Conservation (phyloP, 2,888 invertebrate species). For the Isoperla grammatica region DNA sequence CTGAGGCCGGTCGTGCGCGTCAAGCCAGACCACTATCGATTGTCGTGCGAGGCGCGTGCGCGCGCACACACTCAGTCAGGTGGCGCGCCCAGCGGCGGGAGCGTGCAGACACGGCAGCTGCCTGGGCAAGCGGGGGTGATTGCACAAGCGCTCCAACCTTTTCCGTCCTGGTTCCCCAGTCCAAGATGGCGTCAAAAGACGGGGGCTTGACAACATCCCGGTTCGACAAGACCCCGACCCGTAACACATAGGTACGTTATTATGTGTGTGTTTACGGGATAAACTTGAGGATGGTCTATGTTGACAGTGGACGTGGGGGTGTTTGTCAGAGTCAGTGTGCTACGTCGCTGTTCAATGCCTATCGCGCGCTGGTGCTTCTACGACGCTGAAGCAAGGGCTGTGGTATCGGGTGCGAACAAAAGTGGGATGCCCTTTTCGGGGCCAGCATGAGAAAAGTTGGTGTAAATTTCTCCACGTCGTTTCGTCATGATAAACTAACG, state of each 20-base stretch:
- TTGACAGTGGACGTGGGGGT: background rate
- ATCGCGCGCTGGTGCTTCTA: too few species aligned
- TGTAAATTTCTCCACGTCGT: background rate
- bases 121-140: constrained; percentile 13
- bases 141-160: background rate
- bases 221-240: background rate
- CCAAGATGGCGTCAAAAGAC: constrained; percentile 13
- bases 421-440: constrained; percentile 22
- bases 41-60: background rate
- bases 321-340: too few species aligned
- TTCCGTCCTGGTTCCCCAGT: background rate
- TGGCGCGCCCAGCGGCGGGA: constrained; percentile 17
- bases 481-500: background rate
- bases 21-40: constrained; percentile 16
- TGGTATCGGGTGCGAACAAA: too few species aligned
- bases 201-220: constrained; percentile 1
- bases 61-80: constrained; percentile 8
- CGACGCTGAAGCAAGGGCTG: too few species aligned
- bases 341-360: too few species aligned
- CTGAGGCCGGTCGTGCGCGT: constrained; percentile 23
- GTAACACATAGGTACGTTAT: background rate
- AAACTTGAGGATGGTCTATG: too few species aligned
- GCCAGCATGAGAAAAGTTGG: constrained; percentile 24
- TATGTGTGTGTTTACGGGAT: too few species aligned
- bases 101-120: background rate